phyloP scores from a whole-genome alignment of 2,888 invertebrate genomes.

The Pollenia angustigena region DNA sequence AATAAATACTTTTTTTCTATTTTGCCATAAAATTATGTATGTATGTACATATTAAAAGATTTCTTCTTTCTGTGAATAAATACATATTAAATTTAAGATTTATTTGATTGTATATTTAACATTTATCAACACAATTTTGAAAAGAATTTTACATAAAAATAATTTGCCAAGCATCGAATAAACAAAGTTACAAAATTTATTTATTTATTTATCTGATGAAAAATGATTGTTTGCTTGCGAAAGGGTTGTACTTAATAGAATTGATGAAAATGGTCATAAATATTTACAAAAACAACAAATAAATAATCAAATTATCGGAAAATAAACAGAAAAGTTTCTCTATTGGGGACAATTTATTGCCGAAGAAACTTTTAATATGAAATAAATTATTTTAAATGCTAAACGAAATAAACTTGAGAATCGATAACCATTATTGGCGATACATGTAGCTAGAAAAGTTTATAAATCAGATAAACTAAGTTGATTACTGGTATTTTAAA shows the following conservation, averaged over 20 bases:
- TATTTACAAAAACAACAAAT: constrained; percentile 9
- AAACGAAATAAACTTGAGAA: no score
- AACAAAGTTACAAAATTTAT: constrained; percentile 36
- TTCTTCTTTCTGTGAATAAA: constrained; percentile 1
- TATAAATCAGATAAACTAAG: no score
- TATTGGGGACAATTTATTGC: neutral
- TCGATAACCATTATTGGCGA: no score
- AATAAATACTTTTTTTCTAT: constrained; percentile 6
- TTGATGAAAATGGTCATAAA: constrained; percentile 19
- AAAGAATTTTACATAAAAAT: constrained; percentile 44
- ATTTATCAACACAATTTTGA: constrained; percentile 45
- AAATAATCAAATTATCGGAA: constrained; percentile 13
- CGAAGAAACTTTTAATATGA: neutral
- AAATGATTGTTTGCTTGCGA: neutral
- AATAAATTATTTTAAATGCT: no score
- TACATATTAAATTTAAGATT: constrained; percentile 59
- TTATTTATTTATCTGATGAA: constrained; percentile 4
- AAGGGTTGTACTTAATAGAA: constrained; percentile 13
- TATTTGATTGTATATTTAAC: constrained; percentile 55
- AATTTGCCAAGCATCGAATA: constrained; percentile 29
- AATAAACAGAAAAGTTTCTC: constrained; percentile 8
- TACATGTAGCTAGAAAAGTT: no score
- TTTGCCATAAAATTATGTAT: constrained; percentile 26
- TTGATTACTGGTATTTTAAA: no score
- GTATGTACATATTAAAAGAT: constrained; percentile 16